A percentile compares a stretch with the other conserved stretches of the same genome.
These are phyloP conservation scores for Phocides pigmalion DNA, from an alignment of 1,140 invertebrate species.

Conservation along the genomic window DNA sequence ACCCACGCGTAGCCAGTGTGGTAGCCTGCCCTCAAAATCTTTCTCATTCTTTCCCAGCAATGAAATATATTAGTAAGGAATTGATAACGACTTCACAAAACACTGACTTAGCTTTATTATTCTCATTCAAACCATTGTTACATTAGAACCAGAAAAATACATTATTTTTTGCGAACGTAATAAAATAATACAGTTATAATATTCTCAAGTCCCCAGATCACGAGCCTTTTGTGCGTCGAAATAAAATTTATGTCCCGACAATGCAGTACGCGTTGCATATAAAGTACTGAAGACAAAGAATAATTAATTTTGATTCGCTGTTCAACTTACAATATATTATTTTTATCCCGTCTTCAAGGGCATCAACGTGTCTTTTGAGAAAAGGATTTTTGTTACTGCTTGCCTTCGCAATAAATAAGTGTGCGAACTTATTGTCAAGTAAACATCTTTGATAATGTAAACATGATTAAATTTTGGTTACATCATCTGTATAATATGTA, in stretches of 20 bases:
- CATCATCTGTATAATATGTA: no score
- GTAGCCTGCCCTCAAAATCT: no score
- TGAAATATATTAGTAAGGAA: no score
- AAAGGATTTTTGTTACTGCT: neutral
- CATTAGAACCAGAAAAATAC: neutral
- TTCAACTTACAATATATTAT: slow-evolving; percentile 23
- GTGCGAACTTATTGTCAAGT: no score
- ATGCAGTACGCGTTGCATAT: slow-evolving; percentile 28
- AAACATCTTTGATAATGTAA: no score
- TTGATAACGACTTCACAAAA: no score
- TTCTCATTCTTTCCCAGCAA: no score
- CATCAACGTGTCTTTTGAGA: slow-evolving; percentile 4
- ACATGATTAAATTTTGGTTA: no score
- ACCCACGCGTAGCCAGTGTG: no score
- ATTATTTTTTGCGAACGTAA: neutral
- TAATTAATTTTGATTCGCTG: slow-evolving; percentile 29
- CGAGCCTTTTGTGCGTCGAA: slow-evolving; percentile 20
- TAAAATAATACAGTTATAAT: slow-evolving; percentile 16
- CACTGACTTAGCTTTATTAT: no score
- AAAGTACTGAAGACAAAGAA: slow-evolving; percentile 29
- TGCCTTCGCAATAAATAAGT: no score
- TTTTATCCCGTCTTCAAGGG: slow-evolving; percentile 20
- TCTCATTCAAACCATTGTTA: no score
- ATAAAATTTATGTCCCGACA: slow-evolving; percentile 24
- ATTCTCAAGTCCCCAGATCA: slow-evolving; percentile 12